Evolutionary conservation across 1,140 invertebrate species (phyloP).

Genomic region (Drosophila sechellia): DNA sequence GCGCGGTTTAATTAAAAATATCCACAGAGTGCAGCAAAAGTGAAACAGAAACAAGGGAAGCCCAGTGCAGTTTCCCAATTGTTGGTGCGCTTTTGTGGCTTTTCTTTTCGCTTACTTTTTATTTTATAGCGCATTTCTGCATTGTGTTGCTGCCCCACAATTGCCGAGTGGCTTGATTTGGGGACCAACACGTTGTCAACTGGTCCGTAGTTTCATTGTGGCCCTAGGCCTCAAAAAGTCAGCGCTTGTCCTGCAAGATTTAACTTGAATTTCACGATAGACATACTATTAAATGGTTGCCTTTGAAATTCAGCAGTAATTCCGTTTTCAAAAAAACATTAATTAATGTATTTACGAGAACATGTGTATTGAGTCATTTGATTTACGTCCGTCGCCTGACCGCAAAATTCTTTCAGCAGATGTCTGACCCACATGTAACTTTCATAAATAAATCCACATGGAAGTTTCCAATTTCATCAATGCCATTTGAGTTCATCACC

Average conservation of each 20-base stretch:
- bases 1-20: slow-evolving; percentile 77
- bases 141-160: slow-evolving; percentile 6
- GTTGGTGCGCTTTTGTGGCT: slow-evolving; percentile 7
- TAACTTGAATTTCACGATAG: background rate
- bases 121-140: slow-evolving; percentile 29
- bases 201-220: slow-evolving; percentile 17
- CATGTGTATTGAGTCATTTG: slow-evolving; percentile 16
- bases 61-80: slow-evolving; percentile 13
- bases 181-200: slow-evolving; percentile 42
- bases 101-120: slow-evolving; percentile 19
- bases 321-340: background rate
- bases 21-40: slow-evolving; percentile 45
- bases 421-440: slow-evolving; percentile 10
- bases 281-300: too few species aligned
- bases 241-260: background rate
- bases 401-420: background rate
- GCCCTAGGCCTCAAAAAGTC: slow-evolving; percentile 21
- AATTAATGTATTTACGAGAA: background rate
- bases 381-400: slow-evolving; percentile 1
- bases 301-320: background rate
- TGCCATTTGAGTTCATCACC: slow-evolving; percentile 17
- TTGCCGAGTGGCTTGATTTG: slow-evolving; percentile 48
- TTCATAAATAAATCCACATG: slow-evolving; percentile 20
- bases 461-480: slow-evolving; percentile 22
- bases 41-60: slow-evolving; percentile 10